phyloP scores from a whole-genome alignment of 2,888 invertebrate genomes.

The Octodonta nipae region DNA sequence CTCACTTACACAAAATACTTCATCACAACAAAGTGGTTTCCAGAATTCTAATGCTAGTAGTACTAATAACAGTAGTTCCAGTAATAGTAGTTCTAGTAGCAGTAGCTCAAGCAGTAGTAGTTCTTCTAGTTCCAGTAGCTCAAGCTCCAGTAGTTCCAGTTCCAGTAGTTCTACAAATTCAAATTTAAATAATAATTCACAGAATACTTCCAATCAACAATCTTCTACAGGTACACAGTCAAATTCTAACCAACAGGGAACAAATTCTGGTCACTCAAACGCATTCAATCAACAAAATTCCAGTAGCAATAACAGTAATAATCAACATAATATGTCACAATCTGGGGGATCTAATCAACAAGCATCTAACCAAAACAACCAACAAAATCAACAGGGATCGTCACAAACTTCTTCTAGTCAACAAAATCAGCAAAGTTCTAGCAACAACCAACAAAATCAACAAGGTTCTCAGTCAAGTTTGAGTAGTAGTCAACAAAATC shows the following conservation, averaged over 20 bases:
- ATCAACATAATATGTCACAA: conserved; percentile 9
- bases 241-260: not conserved
- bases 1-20: conserved; percentile 13
- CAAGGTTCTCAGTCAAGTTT: conserved; percentile 2
- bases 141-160: conserved; percentile 6
- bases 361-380: not conserved
- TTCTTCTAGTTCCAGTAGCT: conserved; percentile 4
- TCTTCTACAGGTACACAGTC: conserved; percentile 2
- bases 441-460: not conserved
- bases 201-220: no score
- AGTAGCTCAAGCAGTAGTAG: conserved; percentile 6
- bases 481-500: conserved; percentile 7
- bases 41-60: conserved; percentile 8
- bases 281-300: conserved; percentile 2
- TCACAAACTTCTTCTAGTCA: conserved; percentile 1
- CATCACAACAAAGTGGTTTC: conserved; percentile 10
- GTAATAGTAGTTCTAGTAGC: conserved; percentile 5
- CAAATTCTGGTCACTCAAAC: not conserved
- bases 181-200: not conserved
- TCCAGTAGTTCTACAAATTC: conserved; percentile 3
- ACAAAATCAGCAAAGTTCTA: not conserved
- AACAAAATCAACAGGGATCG: conserved; percentile 11
- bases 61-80: conserved; percentile 5
- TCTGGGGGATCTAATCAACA: conserved; percentile 3
- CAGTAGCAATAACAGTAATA: conserved; percentile 3